phyloP scores from a whole-genome alignment of 2,113 vertebrate genomes.

The Alouatta palliata region DNA sequence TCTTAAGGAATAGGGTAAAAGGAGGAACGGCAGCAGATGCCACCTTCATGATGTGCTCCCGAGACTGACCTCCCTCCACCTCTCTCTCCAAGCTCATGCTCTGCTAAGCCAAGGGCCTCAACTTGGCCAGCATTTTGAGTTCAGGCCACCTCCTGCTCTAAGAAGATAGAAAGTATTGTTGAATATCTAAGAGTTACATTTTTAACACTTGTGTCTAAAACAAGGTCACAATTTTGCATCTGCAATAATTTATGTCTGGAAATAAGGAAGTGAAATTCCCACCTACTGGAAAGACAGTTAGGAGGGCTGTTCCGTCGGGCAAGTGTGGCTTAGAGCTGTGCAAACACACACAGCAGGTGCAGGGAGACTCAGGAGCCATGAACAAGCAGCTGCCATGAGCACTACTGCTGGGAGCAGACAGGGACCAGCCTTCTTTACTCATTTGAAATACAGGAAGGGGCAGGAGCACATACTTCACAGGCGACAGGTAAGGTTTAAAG shows the following conservation, averaged over 20 bases:
- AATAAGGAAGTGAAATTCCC: conserved; percentile 79
- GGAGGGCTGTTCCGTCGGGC: neutral
- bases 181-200: neutral
- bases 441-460: neutral
- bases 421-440: neutral
- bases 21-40: neutral
- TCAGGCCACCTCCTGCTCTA: neutral
- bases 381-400: neutral
- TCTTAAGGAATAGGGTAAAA: neutral
- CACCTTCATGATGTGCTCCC: rapidly evolving
- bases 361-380: neutral
- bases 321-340: neutral
- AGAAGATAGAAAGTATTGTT: neutral
- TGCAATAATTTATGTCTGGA: conserved; percentile 74
- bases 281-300: conserved; percentile 73
- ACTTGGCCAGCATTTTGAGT: neutral
- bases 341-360: conserved; percentile 21
- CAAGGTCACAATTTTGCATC: conserved; percentile 69
- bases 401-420: rapidly evolving
- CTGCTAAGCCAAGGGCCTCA: neutral
- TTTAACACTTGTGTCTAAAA: conserved; percentile 64
- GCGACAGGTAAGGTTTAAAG: rapidly evolving
- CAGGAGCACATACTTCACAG: rapidly evolving
- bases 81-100: neutral
- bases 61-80: neutral